Evolutionary conservation across 2,113 vertebrate genomes (phyloP).

Genomic region (Chroicocephalus ridibundus): DNA sequence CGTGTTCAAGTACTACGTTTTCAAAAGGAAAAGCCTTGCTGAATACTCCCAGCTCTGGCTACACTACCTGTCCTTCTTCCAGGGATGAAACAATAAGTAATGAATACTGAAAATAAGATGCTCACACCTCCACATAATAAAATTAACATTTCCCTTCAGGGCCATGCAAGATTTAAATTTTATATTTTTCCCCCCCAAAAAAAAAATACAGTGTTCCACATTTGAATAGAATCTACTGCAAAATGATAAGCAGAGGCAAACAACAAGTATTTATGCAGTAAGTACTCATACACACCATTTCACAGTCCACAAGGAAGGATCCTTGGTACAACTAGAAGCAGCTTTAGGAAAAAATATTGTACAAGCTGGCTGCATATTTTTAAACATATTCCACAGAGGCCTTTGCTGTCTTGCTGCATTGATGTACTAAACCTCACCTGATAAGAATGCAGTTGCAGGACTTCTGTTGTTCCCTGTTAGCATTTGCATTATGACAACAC

Average conservation of each 20-base stretch:
- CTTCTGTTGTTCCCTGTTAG: not conserved
- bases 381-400: not conserved
- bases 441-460: not conserved
- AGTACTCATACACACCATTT: not conserved
- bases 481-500: not conserved
- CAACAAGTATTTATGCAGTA: not conserved
- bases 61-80: not conserved
- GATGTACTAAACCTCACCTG: not conserved
- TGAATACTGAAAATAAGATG: not conserved
- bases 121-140: not conserved
- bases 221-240: not conserved
- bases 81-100: not conserved
- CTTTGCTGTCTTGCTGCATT: not conserved
- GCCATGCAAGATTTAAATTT: not conserved
- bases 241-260: not conserved
- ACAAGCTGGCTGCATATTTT: not conserved
- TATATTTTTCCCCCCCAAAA: accelerated
- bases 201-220: not conserved
- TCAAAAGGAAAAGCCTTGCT: not conserved
- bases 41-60: not conserved
- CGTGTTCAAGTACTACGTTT: not conserved
- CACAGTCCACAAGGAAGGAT: not conserved
- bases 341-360: not conserved
- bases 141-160: not conserved
- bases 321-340: not conserved